These are phyloP conservation scores for Morbakka virulenta DNA, from an alignment of 30 jellyfish, hydroid and myxozoan genomes.

Conservation along the genomic window DNA sequence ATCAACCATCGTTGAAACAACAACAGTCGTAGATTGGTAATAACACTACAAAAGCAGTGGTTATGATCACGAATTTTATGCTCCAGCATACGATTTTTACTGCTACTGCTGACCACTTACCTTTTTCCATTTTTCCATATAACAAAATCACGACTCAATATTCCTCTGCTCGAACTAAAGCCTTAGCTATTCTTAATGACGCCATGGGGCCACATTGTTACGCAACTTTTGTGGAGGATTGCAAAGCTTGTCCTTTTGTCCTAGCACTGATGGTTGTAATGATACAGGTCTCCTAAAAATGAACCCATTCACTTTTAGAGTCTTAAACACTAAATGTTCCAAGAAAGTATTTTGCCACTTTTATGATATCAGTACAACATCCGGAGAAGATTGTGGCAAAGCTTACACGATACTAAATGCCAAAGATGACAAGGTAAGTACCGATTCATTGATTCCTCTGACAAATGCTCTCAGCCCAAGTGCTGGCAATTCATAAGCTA, in stretches of 20 bases:
- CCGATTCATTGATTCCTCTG: no score
- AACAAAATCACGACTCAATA: slow-evolving; percentile 38
- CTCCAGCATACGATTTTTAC: slow-evolving; percentile 53
- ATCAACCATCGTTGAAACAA: slow-evolving; percentile 25
- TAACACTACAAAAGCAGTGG: slow-evolving; percentile 41
- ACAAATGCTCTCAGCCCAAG: slow-evolving; percentile 27
- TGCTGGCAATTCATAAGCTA: slow-evolving; percentile 50
- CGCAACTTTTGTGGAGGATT: slow-evolving; percentile 7
- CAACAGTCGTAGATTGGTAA: slow-evolving; percentile 8
- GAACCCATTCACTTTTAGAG: slow-evolving; percentile 46
- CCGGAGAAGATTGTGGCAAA: no score
- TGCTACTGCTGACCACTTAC: slow-evolving; percentile 60
- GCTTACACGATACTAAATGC: no score
- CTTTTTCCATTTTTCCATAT: slow-evolving; percentile 50
- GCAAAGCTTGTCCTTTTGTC: slow-evolving; percentile 31
- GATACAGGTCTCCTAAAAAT: slow-evolving; percentile 60
- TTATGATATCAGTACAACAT: slow-evolving; percentile 52
- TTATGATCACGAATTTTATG: slow-evolving; percentile 57
- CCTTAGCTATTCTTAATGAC: slow-evolving; percentile 34
- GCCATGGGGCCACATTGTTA: slow-evolving; percentile 59
- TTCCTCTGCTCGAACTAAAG: slow-evolving; percentile 57
- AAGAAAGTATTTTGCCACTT: slow-evolving; percentile 27
- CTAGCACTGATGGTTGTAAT: slow-evolving; percentile 71
- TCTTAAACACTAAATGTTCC: slow-evolving; percentile 43
- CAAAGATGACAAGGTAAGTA: no score